These are phyloP conservation scores for Poecilia latipinna DNA, from an alignment of 2,113 vertebrate genomes.

Conservation along the genomic window DNA sequence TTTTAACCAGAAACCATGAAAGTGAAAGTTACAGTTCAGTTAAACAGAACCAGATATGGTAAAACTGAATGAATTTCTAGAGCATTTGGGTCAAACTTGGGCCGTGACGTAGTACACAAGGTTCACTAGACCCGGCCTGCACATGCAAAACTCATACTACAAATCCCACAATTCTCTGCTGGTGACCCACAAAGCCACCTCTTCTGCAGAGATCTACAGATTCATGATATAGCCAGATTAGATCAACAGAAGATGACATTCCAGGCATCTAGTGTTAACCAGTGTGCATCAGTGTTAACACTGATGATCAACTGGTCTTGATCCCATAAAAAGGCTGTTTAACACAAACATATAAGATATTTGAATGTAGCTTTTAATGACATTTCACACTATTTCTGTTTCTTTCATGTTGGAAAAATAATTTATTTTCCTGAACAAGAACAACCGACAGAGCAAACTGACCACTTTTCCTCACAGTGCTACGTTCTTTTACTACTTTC, in stretches of 20 bases:
- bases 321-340: no score
- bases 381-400: not conserved
- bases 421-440: not conserved
- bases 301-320: no score
- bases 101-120: not conserved
- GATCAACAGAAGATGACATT: not conserved
- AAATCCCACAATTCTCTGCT: not conserved
- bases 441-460: no score
- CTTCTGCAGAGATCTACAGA: not conserved
- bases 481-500: no score
- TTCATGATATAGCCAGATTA: not conserved
- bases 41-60: not conserved
- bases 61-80: not conserved
- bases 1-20: slow-evolving; percentile 5
- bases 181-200: not conserved
- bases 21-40: not conserved
- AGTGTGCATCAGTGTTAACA: not conserved
- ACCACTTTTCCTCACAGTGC: no score
- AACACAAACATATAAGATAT: no score
- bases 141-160: not conserved
- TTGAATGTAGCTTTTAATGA: no score
- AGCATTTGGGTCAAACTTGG: not conserved
- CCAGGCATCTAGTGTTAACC: not conserved
- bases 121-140: not conserved
- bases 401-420: not conserved